Evolutionary conservation across 2,797 vertebrate genomes (phyloP).

Genomic region (Platalea minor): DNA sequence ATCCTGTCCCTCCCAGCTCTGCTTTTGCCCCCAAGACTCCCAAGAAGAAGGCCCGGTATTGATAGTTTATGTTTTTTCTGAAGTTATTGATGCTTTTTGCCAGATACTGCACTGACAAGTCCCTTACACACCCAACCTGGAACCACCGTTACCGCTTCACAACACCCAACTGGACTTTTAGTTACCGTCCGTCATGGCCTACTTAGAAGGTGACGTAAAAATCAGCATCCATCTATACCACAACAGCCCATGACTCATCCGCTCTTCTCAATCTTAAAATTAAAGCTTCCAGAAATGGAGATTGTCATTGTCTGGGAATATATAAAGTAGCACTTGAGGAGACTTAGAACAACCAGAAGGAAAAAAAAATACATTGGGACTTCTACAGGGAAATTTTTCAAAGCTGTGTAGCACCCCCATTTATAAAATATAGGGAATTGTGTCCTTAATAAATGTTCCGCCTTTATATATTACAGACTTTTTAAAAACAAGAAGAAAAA

Average conservation of each 20-base stretch:
- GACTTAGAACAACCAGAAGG: background rate
- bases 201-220: background rate
- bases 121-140: background rate
- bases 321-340: background rate
- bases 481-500: background rate
- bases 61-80: background rate
- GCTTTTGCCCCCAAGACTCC: background rate
- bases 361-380: background rate
- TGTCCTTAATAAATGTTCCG: background rate
- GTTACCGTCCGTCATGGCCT: fast-evolving
- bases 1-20: background rate
- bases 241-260: background rate
- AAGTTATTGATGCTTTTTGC: background rate
- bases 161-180: background rate
- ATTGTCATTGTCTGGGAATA: background rate
- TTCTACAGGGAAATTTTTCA: background rate
- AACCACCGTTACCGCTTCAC: fast-evolving
- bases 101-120: background rate
- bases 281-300: background rate
- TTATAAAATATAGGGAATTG: background rate
- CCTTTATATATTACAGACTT: background rate
- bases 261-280: background rate
- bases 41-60: background rate
- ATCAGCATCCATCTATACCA: background rate
- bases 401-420: background rate